Percentiles rank a stretch among this genome's conserved stretches.
Evolutionary conservation across 2,113 vertebrate genomes (phyloP).

Genomic region (Tyrannus savana): DNA sequence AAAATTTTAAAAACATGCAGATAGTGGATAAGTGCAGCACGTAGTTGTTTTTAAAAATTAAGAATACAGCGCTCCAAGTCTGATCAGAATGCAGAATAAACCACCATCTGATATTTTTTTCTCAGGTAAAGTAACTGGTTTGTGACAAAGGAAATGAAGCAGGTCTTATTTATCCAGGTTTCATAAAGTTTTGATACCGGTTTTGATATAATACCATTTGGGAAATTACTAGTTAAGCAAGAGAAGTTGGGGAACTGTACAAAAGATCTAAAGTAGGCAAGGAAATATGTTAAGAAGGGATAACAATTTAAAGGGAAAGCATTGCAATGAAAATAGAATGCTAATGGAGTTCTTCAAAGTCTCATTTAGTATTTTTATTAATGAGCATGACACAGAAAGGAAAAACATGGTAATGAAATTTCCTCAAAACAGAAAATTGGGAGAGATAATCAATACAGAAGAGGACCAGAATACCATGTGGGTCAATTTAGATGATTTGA

Average conservation of each 20-base stretch:
- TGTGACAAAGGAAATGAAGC: constrained; percentile 39
- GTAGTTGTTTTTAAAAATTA: constrained; percentile 2
- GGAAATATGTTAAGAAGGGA: constrained; percentile 14
- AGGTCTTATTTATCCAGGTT: constrained; percentile 36
- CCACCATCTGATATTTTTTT: constrained; percentile 17
- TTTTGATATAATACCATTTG: constrained; percentile 52
- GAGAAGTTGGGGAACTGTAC: not conserved
- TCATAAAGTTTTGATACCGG: not conserved
- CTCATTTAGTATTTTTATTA: constrained; percentile 21
- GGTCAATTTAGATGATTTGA: not conserved
- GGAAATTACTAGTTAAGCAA: constrained; percentile 46
- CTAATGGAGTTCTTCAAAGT: constrained; percentile 39
- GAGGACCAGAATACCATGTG: not conserved
- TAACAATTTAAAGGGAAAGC: constrained; percentile 26
- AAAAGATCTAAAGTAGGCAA: constrained; percentile 32
- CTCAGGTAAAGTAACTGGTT: constrained; percentile 5
- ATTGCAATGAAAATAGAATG: not conserved
- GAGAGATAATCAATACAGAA: not conserved
- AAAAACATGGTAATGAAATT: constrained; percentile 16
- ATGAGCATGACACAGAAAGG: constrained; percentile 4
- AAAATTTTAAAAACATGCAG: constrained; percentile 65
- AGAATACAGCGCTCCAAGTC: not conserved
- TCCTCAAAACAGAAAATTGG: constrained; percentile 21
- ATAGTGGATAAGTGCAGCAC: constrained; percentile 7
- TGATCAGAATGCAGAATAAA: constrained; percentile 29